These are phyloP conservation scores for Arctia plantaginis DNA, from an alignment of 2,888 invertebrate genomes.

Conservation along the genomic window DNA sequence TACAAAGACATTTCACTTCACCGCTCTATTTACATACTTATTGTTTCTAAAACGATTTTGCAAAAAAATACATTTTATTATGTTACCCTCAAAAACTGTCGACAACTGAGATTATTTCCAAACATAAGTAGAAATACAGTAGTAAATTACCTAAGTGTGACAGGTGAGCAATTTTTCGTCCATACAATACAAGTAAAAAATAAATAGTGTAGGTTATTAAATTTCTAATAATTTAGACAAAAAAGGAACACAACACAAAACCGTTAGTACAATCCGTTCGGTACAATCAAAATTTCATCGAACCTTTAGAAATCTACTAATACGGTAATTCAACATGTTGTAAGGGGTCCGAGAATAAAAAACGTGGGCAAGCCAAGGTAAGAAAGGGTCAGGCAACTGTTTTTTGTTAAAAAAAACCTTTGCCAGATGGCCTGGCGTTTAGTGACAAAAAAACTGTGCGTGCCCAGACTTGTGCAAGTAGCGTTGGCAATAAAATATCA, in stretches of 20 bases:
- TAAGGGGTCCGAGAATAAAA: constrained; percentile 77
- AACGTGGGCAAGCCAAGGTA: constrained; percentile 82
- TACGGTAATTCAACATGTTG: constrained; percentile 86
- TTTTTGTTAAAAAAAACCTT: constrained; percentile 77
- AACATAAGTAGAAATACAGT: constrained; percentile 22
- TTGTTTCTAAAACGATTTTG: background rate
- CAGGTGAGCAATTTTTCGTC: constrained; percentile 37
- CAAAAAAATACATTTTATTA: background rate
- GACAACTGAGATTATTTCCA: background rate
- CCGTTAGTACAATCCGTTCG: constrained; percentile 84
- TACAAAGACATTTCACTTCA: background rate
- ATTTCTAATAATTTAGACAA: constrained; percentile 63
- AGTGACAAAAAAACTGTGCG: constrained; percentile 83
- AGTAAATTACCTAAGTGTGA: constrained; percentile 20
- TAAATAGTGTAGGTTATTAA: constrained; percentile 61
- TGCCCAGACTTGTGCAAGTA: constrained; percentile 78
- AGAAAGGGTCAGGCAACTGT: constrained; percentile 85
- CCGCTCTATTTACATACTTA: background rate
- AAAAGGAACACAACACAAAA: constrained; percentile 70
- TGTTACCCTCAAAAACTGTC: constrained; percentile 7
- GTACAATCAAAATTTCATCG: constrained; percentile 85
- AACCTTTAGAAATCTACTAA: constrained; percentile 82
- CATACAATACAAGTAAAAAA: constrained; percentile 40
- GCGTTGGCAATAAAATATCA: constrained; percentile 47
- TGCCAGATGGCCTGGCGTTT: constrained; percentile 85